Percentiles rank a stretch among this genome's conserved stretches.
phyloP scores from a whole-genome alignment of 2,113 vertebrate species.

The Nerophis lumbriciformis region DNA sequence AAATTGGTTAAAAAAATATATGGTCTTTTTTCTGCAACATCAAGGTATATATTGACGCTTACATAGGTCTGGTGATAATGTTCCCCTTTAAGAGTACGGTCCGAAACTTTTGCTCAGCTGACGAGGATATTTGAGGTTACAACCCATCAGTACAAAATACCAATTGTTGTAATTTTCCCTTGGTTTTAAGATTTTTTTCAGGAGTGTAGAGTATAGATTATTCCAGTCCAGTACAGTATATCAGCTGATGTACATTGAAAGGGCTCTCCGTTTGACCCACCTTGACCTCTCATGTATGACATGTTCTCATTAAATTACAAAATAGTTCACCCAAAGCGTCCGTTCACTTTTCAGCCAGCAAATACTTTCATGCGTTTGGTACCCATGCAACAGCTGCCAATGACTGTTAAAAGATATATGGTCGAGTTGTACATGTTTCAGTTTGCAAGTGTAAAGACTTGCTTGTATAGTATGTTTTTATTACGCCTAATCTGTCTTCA shows the following conservation, averaged over 20 bases:
- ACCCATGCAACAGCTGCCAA: background rate
- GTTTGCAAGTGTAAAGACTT: background rate
- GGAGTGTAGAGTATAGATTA: too few relatives aligned
- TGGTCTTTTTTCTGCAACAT: too few relatives aligned
- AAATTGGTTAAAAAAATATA: too few relatives aligned
- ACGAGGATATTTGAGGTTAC: too few relatives aligned
- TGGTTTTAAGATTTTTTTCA: too few relatives aligned
- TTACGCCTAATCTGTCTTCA: conserved; percentile 54
- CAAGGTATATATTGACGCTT: too few relatives aligned
- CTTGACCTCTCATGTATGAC: background rate
- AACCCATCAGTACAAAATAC: too few relatives aligned
- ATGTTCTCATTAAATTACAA: background rate
- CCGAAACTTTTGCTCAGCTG: too few relatives aligned
- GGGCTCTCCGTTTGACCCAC: conserved; percentile 12
- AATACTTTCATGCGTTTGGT: background rate
- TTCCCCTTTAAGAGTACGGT: too few relatives aligned
- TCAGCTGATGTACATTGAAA: background rate
- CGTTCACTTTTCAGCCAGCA: conserved; percentile 6
- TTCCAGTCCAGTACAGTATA: too few relatives aligned
- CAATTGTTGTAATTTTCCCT: too few relatives aligned
- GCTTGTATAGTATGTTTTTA: conserved; percentile 33
- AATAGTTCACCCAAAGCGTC: conserved; percentile 15
- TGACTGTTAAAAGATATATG: background rate
- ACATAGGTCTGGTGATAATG: too few relatives aligned
- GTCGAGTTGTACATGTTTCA: background rate